A percentile compares a stretch with the other conserved stretches of the same genome.
Conservation (phyloP, 2,888 invertebrate genomes). For the Tethea ocularis region DNA sequence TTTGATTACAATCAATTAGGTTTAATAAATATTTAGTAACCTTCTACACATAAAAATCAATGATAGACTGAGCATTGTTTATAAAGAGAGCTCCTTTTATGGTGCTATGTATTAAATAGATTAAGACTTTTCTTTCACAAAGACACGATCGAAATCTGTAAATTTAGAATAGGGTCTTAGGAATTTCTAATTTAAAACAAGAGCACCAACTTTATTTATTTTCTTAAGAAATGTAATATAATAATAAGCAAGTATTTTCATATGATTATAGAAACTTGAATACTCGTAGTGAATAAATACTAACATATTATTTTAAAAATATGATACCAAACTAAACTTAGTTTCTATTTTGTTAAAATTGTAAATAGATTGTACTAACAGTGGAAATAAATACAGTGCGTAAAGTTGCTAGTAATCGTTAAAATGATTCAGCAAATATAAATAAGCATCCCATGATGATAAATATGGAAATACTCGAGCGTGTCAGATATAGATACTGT, state of each 20-base stretch:
- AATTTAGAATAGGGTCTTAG: neutral
- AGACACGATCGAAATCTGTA: neutral
- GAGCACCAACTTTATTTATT: neutral
- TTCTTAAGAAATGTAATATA: neutral
- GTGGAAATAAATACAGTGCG: neutral
- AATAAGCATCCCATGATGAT: no score
- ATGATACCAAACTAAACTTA: conserved; percentile 1
- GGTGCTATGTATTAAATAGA: neutral
- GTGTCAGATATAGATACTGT: no score
- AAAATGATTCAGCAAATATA: no score
- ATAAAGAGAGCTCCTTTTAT: neutral
- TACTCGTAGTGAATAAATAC: neutral
- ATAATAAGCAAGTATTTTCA: neutral
- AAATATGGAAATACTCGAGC: no score
- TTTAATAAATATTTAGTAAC: no score
- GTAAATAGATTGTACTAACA: conserved; percentile 1
- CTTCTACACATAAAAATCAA: neutral
- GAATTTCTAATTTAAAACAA: neutral
- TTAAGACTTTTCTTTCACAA: neutral
- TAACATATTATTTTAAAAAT: neutral
- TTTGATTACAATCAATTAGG: no score
- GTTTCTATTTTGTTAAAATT: neutral
- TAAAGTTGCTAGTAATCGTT: neutral
- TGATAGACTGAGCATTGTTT: neutral
- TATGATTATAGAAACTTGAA: neutral